Conservation (phyloP, 2,797 vertebrate genomes). For the Rhinichthys osculus region DNA sequence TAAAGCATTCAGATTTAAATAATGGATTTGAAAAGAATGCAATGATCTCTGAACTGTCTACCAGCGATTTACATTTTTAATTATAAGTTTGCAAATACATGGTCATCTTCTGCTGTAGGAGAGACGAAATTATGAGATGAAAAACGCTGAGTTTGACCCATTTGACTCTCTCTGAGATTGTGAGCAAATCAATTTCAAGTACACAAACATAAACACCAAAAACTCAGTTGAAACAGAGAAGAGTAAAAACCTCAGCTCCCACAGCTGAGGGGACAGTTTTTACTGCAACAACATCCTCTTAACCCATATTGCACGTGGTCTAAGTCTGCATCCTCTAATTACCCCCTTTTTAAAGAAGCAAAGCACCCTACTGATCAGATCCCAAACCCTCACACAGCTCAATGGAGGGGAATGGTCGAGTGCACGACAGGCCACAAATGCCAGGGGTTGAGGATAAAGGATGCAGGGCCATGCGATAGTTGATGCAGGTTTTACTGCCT, state of each 20-base stretch:
- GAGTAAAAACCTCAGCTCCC: neutral
- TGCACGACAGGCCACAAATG: slow-evolving; percentile 75
- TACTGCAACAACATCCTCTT: neutral
- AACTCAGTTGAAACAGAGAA: neutral
- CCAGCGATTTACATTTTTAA: neutral
- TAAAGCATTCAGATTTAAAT: slow-evolving; percentile 28
- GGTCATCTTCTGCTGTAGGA: slow-evolving; percentile 14
- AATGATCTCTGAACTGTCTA: slow-evolving; percentile 16
- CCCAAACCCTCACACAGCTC: slow-evolving; percentile 66
- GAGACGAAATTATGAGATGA: neutral
- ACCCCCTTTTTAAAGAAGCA: slow-evolving; percentile 73
- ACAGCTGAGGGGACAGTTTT: neutral
- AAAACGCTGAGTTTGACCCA: neutral
- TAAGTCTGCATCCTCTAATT: slow-evolving; percentile 74
- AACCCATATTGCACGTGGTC: slow-evolving; percentile 42
- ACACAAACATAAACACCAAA: neutral
- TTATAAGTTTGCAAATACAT: neutral
- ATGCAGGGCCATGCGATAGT: neutral
- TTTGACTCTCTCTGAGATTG: neutral
- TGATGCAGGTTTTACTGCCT: slow-evolving; percentile 30
- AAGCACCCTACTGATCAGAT: slow-evolving; percentile 78
- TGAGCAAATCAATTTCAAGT: neutral
- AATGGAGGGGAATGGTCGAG: slow-evolving; percentile 58
- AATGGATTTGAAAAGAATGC: slow-evolving; percentile 20
- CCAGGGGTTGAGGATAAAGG: neutral